Conservation (phyloP, 2,797 vertebrate genomes). For the Centroberyx gerrardi region DNA sequence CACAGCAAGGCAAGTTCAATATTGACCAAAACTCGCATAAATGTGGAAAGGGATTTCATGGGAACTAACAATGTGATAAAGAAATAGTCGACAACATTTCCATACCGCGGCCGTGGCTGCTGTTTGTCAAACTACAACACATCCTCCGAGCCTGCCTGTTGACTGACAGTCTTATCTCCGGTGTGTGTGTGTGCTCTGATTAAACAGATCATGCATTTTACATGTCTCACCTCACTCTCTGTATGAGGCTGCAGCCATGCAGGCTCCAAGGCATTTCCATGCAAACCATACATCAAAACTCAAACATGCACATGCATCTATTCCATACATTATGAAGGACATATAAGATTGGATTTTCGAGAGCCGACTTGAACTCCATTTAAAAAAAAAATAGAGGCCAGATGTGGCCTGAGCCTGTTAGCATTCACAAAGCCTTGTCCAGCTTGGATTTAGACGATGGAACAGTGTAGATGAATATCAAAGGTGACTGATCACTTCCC, state of each 20-base stretch:
- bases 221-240: slow-evolving; percentile 57
- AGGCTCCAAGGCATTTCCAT: slow-evolving; percentile 34
- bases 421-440: slow-evolving; percentile 48
- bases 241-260: slow-evolving; percentile 4
- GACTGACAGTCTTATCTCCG: slow-evolving; percentile 64
- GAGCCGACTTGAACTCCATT: slow-evolving; percentile 46
- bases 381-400: neutral
- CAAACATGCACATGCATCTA: slow-evolving; percentile 60
- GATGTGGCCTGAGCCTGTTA: slow-evolving; percentile 9
- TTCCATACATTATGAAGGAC: slow-evolving; percentile 50
- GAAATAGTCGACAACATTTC: slow-evolving; percentile 10
- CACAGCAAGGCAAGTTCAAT: neutral
- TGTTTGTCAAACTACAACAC: slow-evolving; percentile 32
- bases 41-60: neutral
- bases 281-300: slow-evolving; percentile 47
- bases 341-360: slow-evolving; percentile 20
- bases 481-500: slow-evolving; percentile 57
- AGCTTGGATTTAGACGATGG: slow-evolving; percentile 38
- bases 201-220: slow-evolving; percentile 75
- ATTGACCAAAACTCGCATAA: neutral
- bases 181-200: slow-evolving; percentile 45
- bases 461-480: slow-evolving; percentile 59
- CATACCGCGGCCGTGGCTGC: neutral
- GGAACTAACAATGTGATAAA: neutral
- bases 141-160: neutral